Conservation (phyloP, 2,888 invertebrate genomes). For the Sericinus montela region DNA sequence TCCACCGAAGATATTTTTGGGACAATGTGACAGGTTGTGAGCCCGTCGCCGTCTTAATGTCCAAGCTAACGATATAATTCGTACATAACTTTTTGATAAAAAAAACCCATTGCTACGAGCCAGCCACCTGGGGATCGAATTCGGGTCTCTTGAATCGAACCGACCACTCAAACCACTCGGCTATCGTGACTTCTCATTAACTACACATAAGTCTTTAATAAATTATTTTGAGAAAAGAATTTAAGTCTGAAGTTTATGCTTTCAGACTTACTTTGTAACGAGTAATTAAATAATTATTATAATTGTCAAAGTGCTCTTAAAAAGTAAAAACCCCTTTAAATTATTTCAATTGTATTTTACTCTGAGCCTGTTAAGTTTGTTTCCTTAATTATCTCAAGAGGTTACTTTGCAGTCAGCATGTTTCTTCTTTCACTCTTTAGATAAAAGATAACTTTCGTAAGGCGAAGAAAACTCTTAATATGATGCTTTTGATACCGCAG, state of each 20-base stretch:
- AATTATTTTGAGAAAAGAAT: too few relatives aligned
- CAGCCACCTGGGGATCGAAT: too few relatives aligned
- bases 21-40: too few relatives aligned
- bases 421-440: constrained; percentile 3
- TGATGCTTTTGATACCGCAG: neutral
- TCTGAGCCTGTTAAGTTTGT: constrained; percentile 7
- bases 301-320: constrained; percentile 12
- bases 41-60: too few relatives aligned
- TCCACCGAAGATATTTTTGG: too few relatives aligned
- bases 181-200: too few relatives aligned
- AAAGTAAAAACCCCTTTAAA: constrained; percentile 11
- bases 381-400: constrained; percentile 15
- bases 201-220: too few relatives aligned
- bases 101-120: too few relatives aligned
- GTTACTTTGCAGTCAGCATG: constrained; percentile 4
- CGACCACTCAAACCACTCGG: too few relatives aligned
- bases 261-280: neutral
- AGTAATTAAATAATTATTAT: constrained; percentile 12
- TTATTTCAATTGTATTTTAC: constrained; percentile 11
- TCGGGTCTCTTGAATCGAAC: too few relatives aligned
- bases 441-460: constrained; percentile 4
- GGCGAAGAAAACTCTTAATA: neutral
- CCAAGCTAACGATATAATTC: too few relatives aligned
- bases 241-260: neutral
- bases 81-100: too few relatives aligned